phyloP scores from a whole-genome alignment of 2,797 vertebrate species.

The Melanogrammus aeglefinus region DNA sequence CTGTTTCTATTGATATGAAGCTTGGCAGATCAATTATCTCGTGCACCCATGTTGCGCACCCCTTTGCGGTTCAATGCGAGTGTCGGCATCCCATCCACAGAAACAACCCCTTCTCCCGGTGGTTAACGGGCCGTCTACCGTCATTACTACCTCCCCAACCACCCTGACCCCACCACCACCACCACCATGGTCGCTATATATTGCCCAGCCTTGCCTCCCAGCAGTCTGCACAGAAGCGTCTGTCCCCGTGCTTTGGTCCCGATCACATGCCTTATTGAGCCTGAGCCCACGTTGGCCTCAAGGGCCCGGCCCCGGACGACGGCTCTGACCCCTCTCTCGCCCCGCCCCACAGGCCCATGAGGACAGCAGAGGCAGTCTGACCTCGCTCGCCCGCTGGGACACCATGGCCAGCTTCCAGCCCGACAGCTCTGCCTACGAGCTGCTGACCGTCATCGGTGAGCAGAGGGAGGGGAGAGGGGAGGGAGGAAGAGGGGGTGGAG shows the following conservation, averaged over 20 bases:
- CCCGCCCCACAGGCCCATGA: constrained; percentile 83
- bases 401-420: constrained; percentile 90
- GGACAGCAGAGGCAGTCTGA: constrained; percentile 90
- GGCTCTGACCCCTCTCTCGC: not conserved
- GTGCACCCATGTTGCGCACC: not conserved
- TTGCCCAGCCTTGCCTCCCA: not conserved
- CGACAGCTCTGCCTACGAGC: constrained; percentile 87
- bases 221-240: not conserved
- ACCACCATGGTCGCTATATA: not conserved
- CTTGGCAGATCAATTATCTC: not conserved
- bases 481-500: not conserved
- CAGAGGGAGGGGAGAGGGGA: not conserved
- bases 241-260: not conserved
- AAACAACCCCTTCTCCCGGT: not conserved
- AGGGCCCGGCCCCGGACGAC: not conserved
- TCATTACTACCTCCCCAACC: not conserved
- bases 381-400: constrained; percentile 80
- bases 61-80: not conserved
- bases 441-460: constrained; percentile 85
- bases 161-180: not conserved
- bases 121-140: not conserved
- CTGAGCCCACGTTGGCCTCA: not conserved
- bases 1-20: not conserved
- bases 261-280: not conserved
- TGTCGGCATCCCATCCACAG: not conserved